These are phyloP conservation scores for Chroicocephalus ridibundus DNA, from an alignment of 2,113 vertebrate species.

Conservation along the genomic window DNA sequence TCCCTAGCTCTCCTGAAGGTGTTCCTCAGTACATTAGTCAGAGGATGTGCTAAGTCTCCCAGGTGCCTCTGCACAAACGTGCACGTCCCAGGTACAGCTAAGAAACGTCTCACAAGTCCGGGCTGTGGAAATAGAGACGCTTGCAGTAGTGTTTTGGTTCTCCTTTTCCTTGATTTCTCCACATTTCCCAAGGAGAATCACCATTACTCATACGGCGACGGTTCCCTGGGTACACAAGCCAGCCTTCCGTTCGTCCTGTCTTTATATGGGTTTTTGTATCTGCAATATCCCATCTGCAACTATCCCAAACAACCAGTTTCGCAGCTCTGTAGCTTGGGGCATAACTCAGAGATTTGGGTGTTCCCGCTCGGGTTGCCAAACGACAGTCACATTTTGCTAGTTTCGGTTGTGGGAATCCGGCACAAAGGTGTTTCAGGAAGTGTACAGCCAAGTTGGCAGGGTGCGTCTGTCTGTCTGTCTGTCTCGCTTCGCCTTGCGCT, in stretches of 20 bases:
- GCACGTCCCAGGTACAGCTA: background rate
- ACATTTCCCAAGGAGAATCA: background rate
- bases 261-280: background rate
- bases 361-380: background rate
- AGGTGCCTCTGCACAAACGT: background rate
- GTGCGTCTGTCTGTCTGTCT: background rate
- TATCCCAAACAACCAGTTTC: background rate
- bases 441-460: background rate
- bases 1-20: background rate
- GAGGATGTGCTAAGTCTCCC: background rate
- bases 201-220: rapidly evolving
- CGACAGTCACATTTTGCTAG: background rate
- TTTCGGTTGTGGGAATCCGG: conserved; percentile 28
- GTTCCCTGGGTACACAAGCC: background rate
- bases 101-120: background rate
- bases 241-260: background rate
- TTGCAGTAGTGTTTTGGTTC: background rate
- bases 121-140: background rate
- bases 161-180: background rate
- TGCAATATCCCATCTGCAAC: background rate
- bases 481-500: background rate
- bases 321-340: background rate
- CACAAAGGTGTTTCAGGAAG: conserved; percentile 6
- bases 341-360: background rate
- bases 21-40: background rate